A percentile compares a stretch with the other conserved stretches of the same genome.
Evolutionary conservation across 2,113 vertebrate species (phyloP).

Genomic region (Herpetotheres cachinnans): DNA sequence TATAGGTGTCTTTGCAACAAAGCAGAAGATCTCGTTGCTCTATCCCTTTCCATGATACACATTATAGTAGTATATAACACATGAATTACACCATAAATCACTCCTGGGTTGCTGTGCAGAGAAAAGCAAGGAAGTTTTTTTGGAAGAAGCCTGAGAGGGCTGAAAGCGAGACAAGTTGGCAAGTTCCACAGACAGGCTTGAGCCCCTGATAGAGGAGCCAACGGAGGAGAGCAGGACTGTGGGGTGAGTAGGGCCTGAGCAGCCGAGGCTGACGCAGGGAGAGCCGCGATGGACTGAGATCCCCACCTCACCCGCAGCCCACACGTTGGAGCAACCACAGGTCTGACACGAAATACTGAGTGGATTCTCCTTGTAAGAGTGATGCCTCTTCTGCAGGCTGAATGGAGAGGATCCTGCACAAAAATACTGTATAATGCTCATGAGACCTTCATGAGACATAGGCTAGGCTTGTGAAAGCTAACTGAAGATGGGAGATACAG

Average conservation of each 20-base stretch:
- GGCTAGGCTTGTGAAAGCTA: not conserved
- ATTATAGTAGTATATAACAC: not conserved
- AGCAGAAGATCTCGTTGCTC: not conserved
- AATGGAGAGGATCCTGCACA: not conserved
- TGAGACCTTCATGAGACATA: not conserved
- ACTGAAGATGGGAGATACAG: not conserved
- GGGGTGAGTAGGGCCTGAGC: not conserved
- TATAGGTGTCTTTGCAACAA: not conserved
- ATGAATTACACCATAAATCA: not conserved
- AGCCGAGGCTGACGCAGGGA: fast-evolving
- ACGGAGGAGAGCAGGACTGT: not conserved
- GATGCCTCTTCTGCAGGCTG: not conserved
- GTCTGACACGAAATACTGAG: not conserved
- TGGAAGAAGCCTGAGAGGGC: not conserved
- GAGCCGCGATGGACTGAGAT: not conserved
- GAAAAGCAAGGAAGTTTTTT: not conserved
- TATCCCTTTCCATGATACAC: not conserved
- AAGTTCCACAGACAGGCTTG: not conserved
- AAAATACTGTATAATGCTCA: not conserved
- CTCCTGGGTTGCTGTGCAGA: not conserved
- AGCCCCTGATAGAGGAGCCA: not conserved
- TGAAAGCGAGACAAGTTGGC: not conserved
- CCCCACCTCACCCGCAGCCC: not conserved
- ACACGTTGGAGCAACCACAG: fast-evolving
- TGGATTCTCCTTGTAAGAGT: not conserved